Percentiles rank a stretch among this genome's conserved stretches.
Conservation (phyloP, 92 coral and sea anemone genomes). For the Hydrozoanthus gracilis region DNA sequence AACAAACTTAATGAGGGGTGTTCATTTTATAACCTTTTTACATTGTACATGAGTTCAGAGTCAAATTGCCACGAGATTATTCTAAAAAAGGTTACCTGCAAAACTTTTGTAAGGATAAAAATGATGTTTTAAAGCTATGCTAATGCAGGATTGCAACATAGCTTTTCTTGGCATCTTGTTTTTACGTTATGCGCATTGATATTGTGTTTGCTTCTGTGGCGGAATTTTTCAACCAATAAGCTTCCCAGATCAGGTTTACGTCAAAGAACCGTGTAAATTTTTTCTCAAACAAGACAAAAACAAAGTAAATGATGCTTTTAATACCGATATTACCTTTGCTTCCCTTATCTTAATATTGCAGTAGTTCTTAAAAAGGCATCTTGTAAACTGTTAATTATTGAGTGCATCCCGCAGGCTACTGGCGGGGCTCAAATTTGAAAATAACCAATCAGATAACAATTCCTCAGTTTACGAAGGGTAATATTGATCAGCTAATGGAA, state of each 20-base stretch:
- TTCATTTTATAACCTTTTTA: too few relatives aligned
- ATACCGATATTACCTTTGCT: background rate
- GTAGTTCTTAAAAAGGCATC: background rate
- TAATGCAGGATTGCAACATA: background rate
- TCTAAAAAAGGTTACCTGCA: too few relatives aligned
- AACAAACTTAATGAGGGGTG: too few relatives aligned
- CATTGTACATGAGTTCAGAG: too few relatives aligned
- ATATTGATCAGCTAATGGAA: slow-evolving; percentile 28
- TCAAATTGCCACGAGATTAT: too few relatives aligned
- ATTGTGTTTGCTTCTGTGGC: background rate
- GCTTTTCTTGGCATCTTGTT: background rate
- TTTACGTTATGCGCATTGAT: background rate
- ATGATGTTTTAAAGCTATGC: too few relatives aligned
- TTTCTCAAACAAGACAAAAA: too few relatives aligned
- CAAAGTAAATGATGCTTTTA: too few relatives aligned
- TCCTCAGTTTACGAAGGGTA: background rate
- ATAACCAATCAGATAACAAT: slow-evolving; percentile 29
- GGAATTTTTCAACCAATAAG: too few relatives aligned
- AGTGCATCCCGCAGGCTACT: slow-evolving; percentile 9
- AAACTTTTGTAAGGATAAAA: too few relatives aligned
- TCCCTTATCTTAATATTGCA: background rate
- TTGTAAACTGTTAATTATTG: slow-evolving; percentile 24
- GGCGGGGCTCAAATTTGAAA: background rate
- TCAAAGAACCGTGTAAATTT: too few relatives aligned
- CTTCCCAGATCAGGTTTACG: too few relatives aligned